These are phyloP conservation scores for Gracilinanus agilis DNA, from an alignment of 2,113 vertebrate genomes.

Conservation along the genomic window DNA sequence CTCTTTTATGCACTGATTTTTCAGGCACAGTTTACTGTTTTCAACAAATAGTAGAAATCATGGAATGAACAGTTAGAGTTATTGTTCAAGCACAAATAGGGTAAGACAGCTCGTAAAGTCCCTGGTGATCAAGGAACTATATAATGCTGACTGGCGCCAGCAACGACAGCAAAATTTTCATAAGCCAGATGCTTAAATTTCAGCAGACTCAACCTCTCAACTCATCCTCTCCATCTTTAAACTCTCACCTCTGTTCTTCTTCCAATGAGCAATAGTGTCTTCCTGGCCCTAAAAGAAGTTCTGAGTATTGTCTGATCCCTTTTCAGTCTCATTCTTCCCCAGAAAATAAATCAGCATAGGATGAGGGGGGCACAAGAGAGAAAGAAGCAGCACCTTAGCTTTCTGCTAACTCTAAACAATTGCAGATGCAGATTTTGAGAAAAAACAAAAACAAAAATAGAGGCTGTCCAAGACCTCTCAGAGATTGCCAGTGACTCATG, in stretches of 20 bases:
- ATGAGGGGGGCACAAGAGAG: conserved; percentile 18
- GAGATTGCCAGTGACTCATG: neutral
- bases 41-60: conserved; percentile 73
- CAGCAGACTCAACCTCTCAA: conserved; percentile 55
- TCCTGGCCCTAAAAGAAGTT: conserved; percentile 64
- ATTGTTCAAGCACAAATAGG: conserved; percentile 85
- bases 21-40: conserved; percentile 72
- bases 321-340: conserved; percentile 18
- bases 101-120: conserved; percentile 82
- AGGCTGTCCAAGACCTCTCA: neutral
- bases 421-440: conserved; percentile 42
- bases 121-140: conserved; percentile 80
- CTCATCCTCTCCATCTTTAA: conserved; percentile 44
- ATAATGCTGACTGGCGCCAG: conserved; percentile 80
- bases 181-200: conserved; percentile 76
- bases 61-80: conserved; percentile 79
- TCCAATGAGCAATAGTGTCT: conserved; percentile 15
- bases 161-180: conserved; percentile 78
- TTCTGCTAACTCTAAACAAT: conserved; percentile 41
- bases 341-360: conserved; percentile 21
- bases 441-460: neutral
- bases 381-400: neutral
- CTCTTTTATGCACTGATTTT: conserved; percentile 77
- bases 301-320: conserved; percentile 34
- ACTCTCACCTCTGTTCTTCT: conserved; percentile 53